These are phyloP conservation scores for Herpetotheres cachinnans DNA, from an alignment of 2,113 vertebrate genomes.

Conservation along the genomic window DNA sequence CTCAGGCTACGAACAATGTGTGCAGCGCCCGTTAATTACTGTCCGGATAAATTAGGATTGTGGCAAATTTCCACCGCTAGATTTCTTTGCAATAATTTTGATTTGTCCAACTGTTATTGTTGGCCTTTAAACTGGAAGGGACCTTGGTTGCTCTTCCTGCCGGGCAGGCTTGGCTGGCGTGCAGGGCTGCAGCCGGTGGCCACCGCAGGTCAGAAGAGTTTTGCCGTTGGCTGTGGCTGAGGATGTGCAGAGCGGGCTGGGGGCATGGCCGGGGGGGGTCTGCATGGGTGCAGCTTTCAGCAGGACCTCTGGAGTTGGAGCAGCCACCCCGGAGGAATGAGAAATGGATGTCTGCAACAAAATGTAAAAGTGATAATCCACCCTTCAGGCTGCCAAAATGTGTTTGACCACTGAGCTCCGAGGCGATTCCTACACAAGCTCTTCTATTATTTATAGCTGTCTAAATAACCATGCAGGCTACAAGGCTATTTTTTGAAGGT, in stretches of 20 bases:
- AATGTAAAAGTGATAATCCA: background rate
- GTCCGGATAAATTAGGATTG: background rate
- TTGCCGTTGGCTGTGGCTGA: background rate
- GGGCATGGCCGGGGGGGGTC: accelerated
- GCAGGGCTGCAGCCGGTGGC: background rate
- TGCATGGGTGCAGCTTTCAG: background rate
- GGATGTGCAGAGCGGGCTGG: accelerated
- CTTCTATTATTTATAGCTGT: background rate
- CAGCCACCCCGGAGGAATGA: background rate
- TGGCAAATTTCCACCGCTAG: background rate
- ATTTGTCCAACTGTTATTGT: accelerated
- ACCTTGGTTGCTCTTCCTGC: background rate
- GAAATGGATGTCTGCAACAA: background rate
- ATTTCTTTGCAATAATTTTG: background rate
- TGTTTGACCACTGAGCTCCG: background rate
- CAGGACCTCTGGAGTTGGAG: background rate
- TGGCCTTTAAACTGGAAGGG: background rate
- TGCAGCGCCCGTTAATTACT: background rate
- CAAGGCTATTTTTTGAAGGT: background rate
- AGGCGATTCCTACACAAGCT: background rate
- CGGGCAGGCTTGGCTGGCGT: background rate
- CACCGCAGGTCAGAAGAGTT: background rate
- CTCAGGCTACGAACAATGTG: background rate
- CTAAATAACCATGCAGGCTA: background rate
- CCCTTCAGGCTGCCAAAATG: background rate